Percentiles rank a stretch among this genome's conserved stretches.
phyloP scores from a whole-genome alignment of 2,113 vertebrate genomes.

The Paradoxurus hermaphroditus region DNA sequence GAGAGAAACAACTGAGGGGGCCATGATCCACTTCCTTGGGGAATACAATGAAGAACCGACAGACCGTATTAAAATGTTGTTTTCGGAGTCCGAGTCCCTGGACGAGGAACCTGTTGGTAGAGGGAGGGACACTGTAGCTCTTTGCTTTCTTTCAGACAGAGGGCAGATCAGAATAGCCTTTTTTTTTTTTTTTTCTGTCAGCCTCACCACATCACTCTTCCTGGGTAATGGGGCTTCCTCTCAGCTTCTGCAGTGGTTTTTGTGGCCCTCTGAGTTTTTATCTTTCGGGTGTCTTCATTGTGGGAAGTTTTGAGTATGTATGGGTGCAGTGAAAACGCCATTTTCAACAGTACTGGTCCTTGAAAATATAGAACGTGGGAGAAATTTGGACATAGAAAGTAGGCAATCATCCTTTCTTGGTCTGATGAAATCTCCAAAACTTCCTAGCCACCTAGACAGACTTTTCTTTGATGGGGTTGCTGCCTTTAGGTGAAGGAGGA shows the following conservation, averaged over 20 bases:
- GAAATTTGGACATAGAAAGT: background rate
- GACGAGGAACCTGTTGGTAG: background rate
- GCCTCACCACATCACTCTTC: background rate
- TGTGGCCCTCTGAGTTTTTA: background rate
- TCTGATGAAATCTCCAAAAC: background rate
- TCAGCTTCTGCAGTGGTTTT: background rate
- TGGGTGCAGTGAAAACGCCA: background rate
- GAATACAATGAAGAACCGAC: background rate
- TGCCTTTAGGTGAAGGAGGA: background rate
- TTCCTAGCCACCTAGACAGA: background rate
- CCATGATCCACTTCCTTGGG: background rate
- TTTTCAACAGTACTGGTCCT: background rate
- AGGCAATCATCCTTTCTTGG: background rate
- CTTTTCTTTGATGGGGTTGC: background rate
- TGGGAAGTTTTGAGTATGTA: background rate
- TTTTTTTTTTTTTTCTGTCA: background rate
- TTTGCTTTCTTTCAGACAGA: background rate
- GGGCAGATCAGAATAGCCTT: background rate
- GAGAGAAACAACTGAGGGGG: background rate
- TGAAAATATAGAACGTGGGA: background rate
- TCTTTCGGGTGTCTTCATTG: background rate
- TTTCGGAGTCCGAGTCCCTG: background rate
- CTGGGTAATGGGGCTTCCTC: background rate
- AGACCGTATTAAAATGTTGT: background rate
- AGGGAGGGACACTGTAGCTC: background rate